Base-by-base conservation (phyloP, 2,888 invertebrate species). In the Hypolimnas misippus region DNA sequence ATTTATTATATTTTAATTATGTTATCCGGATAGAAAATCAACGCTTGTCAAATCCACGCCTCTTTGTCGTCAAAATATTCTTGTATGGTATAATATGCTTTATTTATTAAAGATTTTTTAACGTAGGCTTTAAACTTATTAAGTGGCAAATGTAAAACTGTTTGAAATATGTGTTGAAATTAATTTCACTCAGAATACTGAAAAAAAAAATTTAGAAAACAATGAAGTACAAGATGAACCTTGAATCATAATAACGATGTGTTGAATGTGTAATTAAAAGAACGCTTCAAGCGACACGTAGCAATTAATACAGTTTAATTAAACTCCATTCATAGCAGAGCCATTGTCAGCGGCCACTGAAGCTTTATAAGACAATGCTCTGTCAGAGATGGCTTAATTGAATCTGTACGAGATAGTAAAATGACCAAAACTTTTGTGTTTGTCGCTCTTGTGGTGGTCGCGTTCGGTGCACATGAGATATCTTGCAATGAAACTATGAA, bases 401-500 rank as follows among this genome's bases (percentile, higher is more conserved):
- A 44, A 33, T 57, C 25, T 14, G 6, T 4, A n/a, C 8, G 19
- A 35, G 42, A 6, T 19, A 51, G 42, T 16, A 62, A 25, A 52
- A 68, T 62, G 62, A 40, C 35, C n/a, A 57, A 44, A 8, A 40
- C 31, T 12, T 50, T 68, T 25, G 19, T 67, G 40, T 10, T 70
- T 16, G 44, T 65, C 17, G 4, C 78, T 5, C 49, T 73, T 4
- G 12, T 79, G 10, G 1, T 83, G 29, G 58, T 69, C 1, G 49
- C 2, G 54, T 19, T 71, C 14, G 65, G 63, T 52, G 66, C 69
- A 21, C 64, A 25, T 3, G 68, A 70, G 54, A 67, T 69, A 58
- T 66, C 75, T 1, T 76, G 82, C 0, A 72, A 75, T 29, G 86
- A 87, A 58, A 77, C 78, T 0, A 76, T 87, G 79, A 80, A 76